Evolutionary conservation across 2,888 invertebrate species (phyloP), one percentile per base, ranked within the genome.

Genomic region (Drosophila percnosoma): DNA sequence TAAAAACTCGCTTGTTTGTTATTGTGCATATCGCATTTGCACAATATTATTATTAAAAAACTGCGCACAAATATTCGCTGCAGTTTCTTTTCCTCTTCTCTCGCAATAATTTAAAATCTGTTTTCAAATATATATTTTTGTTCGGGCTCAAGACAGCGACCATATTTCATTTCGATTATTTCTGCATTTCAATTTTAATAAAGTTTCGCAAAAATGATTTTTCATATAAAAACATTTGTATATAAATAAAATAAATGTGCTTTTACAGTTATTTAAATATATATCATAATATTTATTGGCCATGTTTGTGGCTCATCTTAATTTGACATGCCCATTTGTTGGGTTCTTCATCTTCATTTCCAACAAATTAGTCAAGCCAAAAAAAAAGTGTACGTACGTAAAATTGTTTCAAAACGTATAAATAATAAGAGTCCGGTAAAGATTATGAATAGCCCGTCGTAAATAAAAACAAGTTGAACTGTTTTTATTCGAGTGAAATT

Each of bases 1-100:
- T 87, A 83, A 85, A 85, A 87, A 75, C 24, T 83, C 65, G 31
- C 58, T 42, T 82, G 79, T 81, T 84, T 84, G 73, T 81, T 81
- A 76, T 89, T 78, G 76, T 72, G 74, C 82, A 81, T 83, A 83
- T 87, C 87, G 83, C 15, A 45, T 45, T 76, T 83, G 79, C 69
- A 80, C 57, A 75, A 75, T 87, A 77, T 75, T 80, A 83, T 80
- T 75, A 31, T 8, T 4, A 27, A 40, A 80, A 86, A 75, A 78
- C 73, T 78, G 49, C 65, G 54, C 51, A 8, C 18, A 24, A 10
- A 11, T 18, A 11, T 31, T 66, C 69, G 38, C 36, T 36, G 8
- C 21, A 24, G n/a, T 18, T 52, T 29, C 60, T 48, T 51, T 55
- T 55, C 48, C 29, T 29, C 51, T 57, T 45, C n/a, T 11, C 21